A percentile compares a stretch with the other conserved stretches of the same genome.
These are phyloP conservation scores for Belgica antarctica DNA, from an alignment of 2,888 invertebrate genomes.

Conservation along the genomic window DNA sequence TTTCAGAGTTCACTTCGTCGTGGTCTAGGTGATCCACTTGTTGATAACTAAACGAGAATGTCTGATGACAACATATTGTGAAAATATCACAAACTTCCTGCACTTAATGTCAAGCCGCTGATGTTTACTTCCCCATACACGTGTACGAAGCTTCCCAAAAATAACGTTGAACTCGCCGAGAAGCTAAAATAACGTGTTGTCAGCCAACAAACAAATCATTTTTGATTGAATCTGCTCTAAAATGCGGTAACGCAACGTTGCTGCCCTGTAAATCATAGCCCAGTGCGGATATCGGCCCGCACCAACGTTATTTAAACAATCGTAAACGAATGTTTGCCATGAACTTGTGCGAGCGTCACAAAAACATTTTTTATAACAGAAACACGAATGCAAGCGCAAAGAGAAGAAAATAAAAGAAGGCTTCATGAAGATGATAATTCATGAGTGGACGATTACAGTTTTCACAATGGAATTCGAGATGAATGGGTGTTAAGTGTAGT, in stretches of 20 bases:
- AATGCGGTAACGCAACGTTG: neutral
- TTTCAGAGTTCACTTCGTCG: too few species aligned
- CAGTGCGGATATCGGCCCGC: slow-evolving; percentile 5
- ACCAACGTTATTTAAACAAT: slow-evolving; percentile 26
- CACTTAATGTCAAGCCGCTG: neutral
- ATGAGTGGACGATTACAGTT: too few species aligned
- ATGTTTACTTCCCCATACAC: neutral
- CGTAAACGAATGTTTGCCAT: slow-evolving; percentile 31
- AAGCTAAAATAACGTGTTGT: too few species aligned
- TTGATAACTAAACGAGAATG: too few species aligned
- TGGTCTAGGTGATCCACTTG: too few species aligned
- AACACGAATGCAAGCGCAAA: too few species aligned
- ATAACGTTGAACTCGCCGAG: slow-evolving; percentile 3
- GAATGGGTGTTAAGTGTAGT: neutral
- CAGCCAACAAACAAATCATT: neutral
- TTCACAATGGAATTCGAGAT: neutral
- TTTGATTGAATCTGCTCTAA: neutral
- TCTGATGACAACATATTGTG: neutral
- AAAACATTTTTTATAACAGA: neutral
- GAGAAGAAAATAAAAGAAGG: too few species aligned
- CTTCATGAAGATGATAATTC: neutral
- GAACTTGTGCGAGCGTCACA: slow-evolving; percentile 36
- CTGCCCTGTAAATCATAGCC: too few species aligned
- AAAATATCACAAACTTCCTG: neutral
- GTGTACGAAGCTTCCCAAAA: too few species aligned